Evolutionary conservation across 2,113 vertebrate genomes (phyloP).

Genomic region (Halcyon malimbica): DNA sequence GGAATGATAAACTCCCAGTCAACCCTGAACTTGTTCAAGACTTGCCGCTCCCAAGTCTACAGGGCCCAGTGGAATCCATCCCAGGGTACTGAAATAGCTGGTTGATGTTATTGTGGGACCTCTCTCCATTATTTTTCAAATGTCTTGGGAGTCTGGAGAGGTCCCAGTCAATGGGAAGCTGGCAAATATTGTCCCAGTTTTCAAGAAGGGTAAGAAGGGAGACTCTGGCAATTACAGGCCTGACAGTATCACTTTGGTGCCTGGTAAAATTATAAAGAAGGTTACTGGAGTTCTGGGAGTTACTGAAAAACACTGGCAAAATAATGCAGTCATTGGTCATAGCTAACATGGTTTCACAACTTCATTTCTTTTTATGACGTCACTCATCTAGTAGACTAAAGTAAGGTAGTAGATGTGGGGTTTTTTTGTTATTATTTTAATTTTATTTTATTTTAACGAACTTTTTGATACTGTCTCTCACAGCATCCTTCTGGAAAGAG

Average conservation of each 20-base stretch:
- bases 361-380: background rate
- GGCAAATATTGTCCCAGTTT: background rate
- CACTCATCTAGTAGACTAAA: background rate
- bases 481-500: background rate
- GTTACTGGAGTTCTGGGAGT: background rate
- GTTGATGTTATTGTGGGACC: background rate
- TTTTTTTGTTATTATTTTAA: background rate
- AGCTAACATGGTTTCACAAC: fast-evolving
- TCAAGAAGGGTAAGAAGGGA: background rate
- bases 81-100: background rate
- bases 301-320: background rate
- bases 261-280: background rate
- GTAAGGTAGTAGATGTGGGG: background rate
- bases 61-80: background rate
- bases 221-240: background rate
- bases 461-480: background rate
- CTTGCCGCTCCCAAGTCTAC: background rate
- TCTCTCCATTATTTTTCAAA: background rate
- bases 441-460: background rate
- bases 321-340: background rate
- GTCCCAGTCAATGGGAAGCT: background rate
- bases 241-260: background rate
- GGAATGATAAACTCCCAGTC: background rate
- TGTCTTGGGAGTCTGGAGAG: background rate
- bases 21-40: background rate